Evolutionary conservation across 1,140 invertebrate genomes (phyloP), one percentile per base, ranked within the genome.

Genomic region (Musca vetustissima): DNA sequence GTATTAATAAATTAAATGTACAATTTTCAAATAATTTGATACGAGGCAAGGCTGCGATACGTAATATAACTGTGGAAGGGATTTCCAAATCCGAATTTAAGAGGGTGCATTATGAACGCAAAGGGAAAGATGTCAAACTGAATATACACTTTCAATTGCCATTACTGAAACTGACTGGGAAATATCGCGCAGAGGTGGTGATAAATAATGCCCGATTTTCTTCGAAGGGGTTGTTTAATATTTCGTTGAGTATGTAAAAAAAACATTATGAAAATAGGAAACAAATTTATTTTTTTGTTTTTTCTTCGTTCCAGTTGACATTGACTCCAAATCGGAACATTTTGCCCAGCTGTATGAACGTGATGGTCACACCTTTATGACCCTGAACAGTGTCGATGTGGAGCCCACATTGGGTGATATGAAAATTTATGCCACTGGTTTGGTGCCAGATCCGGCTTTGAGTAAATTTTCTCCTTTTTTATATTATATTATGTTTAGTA

Each of bases 141-240:
- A 73, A 74, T 64, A 52, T 78, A 47, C 48, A 70, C 11, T 68
- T 73, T 17, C 71, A 73, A 49, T 57, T 78, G 24, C 80, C 80
- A 7, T 69, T 73, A 43, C 70, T 82, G 69, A 69, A 73, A 36
- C 72, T 75, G 1, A 78, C 80, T 64, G 80, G 80, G 43, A 48
- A 66, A 47, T 83, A 83, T 67, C 80, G 79, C 65, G 80, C 79
- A 22, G 76, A 82, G 67, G 73, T 82, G 1, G 76, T 74, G 28
- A 69, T 83, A 8, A 82, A 81, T 61, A 74, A 79, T 32, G 69
- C 82, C 22, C 81, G 79, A 69, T 73, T 83, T n/a, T 76, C 73
- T n/a, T 78, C 81, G 28, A 81, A 81, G 69, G 81, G 81, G 28
- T 72, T 67, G 50, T 83, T 82, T 55, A 82, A 83, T 71, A 66